These are phyloP conservation scores for Antennarius striatus DNA, from an alignment of 2,113 vertebrate species.

Conservation along the genomic window DNA sequence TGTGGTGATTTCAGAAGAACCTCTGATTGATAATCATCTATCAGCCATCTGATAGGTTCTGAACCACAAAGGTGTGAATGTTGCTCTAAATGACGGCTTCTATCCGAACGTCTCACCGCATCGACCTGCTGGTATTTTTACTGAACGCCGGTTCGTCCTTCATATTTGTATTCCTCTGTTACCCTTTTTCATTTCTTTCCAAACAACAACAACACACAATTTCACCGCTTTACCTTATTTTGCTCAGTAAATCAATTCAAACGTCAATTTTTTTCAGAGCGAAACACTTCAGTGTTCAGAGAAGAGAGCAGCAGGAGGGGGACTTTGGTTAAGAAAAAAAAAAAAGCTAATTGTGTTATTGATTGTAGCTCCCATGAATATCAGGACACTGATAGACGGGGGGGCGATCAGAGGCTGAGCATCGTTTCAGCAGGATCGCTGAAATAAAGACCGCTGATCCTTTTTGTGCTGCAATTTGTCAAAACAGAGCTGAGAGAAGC, in stretches of 20 bases:
- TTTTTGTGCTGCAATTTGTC: conserved; percentile 70
- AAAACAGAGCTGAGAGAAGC: conserved; percentile 63
- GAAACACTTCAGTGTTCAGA: too few relatives aligned
- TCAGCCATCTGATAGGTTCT: too few relatives aligned
- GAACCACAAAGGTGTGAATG: too few relatives aligned
- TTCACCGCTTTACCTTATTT: not conserved
- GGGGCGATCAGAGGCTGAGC: conserved; percentile 8
- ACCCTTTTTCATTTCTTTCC: too few relatives aligned
- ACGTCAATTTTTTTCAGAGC: not conserved
- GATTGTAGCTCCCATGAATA: conserved; percentile 47
- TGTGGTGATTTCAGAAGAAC: too few relatives aligned
- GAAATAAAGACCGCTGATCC: conserved; percentile 61
- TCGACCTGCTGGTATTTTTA: too few relatives aligned
- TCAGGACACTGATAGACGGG: conserved; percentile 25
- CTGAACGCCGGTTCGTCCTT: too few relatives aligned
- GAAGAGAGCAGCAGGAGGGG: not conserved
- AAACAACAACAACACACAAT: not conserved
- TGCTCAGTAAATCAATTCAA: not conserved
- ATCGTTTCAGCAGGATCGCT: conserved; percentile 39
- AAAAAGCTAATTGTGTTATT: conserved; percentile 41
- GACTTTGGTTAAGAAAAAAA: conserved; percentile 27
- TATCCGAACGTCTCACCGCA: too few relatives aligned
- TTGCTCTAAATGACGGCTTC: too few relatives aligned
- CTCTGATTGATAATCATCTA: too few relatives aligned
- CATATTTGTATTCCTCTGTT: not conserved